These are phyloP conservation scores for Cuniculus paca DNA, from an alignment of 2,797 vertebrate species.

Conservation along the genomic window DNA sequence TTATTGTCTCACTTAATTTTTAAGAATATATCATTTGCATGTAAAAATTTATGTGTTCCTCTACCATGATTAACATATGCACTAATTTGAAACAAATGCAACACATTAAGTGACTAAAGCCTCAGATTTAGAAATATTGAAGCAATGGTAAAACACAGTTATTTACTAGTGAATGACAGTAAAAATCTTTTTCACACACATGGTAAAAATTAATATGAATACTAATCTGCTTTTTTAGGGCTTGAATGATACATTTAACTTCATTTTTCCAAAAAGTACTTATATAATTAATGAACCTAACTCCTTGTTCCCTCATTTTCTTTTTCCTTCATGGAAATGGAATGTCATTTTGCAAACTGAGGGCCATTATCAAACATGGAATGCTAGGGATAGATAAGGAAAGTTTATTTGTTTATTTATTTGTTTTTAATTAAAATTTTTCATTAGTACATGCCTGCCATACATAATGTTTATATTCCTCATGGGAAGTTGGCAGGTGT, in stretches of 20 bases:
- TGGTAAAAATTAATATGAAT: background rate
- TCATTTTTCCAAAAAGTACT: background rate
- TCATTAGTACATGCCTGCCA: background rate
- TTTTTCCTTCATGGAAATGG: background rate
- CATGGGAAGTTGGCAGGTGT: background rate
- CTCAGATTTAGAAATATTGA: constrained; percentile 3
- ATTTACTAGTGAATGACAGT: background rate
- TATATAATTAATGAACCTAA: background rate
- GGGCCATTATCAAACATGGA: background rate
- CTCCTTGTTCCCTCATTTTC: background rate
- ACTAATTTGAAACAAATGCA: background rate
- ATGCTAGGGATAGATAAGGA: background rate
- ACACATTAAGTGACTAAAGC: background rate
- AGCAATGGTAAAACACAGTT: background rate
- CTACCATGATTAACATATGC: background rate
- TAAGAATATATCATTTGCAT: background rate
- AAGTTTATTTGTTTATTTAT: background rate
- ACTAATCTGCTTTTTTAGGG: background rate
- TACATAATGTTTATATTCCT: background rate
- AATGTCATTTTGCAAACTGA: background rate
- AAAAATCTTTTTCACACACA: background rate
- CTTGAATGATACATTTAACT: background rate
- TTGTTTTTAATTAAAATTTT: background rate
- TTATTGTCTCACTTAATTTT: constrained; percentile 4
- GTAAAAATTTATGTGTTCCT: background rate